phyloP scores from a whole-genome alignment of 1,140 invertebrate species.

The Pseudomyrmex pallidus region DNA sequence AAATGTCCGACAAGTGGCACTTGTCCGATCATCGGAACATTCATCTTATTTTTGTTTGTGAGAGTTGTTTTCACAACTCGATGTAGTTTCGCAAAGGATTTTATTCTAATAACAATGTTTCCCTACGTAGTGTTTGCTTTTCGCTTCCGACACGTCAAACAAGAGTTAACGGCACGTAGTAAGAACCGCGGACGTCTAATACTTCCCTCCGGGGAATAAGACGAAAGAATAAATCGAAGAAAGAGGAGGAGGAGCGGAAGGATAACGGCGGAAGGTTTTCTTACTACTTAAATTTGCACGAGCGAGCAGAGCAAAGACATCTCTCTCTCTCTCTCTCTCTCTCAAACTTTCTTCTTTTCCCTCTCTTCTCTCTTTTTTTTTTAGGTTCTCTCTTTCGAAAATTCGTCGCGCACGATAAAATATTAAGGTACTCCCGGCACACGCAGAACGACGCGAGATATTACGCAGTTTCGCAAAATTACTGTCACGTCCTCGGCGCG shows the following conservation, averaged over 20 bases:
- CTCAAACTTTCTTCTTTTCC: too few species aligned
- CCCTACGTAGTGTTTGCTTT: conserved; percentile 32
- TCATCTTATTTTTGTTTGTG: too few species aligned
- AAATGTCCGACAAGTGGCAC: too few species aligned
- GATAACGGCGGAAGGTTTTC: conserved; percentile 57
- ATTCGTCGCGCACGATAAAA: conserved; percentile 38
- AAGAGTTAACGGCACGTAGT: conserved; percentile 42
- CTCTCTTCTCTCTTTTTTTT: not conserved
- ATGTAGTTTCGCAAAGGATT: not conserved
- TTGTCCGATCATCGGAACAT: too few species aligned
- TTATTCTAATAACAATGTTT: not conserved
- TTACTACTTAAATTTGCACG: conserved; percentile 71
- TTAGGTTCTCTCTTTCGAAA: not conserved
- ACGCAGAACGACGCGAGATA: not conserved
- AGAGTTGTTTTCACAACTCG: not conserved
- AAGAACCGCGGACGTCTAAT: conserved; percentile 39
- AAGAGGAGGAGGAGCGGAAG: not conserved
- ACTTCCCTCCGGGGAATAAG: conserved; percentile 12
- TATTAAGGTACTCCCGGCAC: not conserved
- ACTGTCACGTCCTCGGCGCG: not conserved
- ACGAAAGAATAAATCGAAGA: conserved; percentile 14
- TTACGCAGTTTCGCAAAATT: conserved; percentile 36
- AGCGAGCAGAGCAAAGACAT: conserved; percentile 58
- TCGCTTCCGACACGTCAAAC: conserved; percentile 52
- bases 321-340: not conserved